phyloP scores from a whole-genome alignment of 2,797 vertebrate species.

The Pseudomugil gertrudae region DNA sequence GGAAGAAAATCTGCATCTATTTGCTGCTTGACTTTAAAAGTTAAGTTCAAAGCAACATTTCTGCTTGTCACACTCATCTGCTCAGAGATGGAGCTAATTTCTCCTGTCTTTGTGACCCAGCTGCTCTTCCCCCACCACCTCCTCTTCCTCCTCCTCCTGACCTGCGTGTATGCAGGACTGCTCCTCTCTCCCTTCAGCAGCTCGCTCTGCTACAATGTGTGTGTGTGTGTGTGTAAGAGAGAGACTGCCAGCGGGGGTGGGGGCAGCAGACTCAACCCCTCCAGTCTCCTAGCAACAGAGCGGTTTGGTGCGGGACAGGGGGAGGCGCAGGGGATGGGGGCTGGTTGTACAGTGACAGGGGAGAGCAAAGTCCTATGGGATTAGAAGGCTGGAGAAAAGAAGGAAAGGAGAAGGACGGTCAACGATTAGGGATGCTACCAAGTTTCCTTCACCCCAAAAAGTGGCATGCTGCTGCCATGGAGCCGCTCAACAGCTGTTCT shows the following conservation, averaged over 20 bases:
- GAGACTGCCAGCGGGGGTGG: constrained; percentile 81
- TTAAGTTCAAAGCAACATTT: constrained; percentile 13
- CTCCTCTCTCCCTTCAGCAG: constrained; percentile 68
- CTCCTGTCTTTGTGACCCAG: constrained; percentile 79
- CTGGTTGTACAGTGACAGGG: constrained; percentile 80
- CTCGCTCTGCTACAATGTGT: constrained; percentile 59
- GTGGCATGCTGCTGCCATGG: constrained; percentile 68
- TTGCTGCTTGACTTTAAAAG: constrained; percentile 36
- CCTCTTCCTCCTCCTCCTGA: constrained; percentile 69
- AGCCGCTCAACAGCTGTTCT: constrained; percentile 78
- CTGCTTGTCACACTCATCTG: constrained; percentile 5
- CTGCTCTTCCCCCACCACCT: constrained; percentile 70
- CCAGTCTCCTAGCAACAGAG: constrained; percentile 89
- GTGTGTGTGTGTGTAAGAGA: constrained; percentile 37
- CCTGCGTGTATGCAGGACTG: constrained; percentile 77
- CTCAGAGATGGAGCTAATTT: constrained; percentile 53
- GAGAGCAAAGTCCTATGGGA: constrained; percentile 81
- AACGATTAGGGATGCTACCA: constrained; percentile 79
- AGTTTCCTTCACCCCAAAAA: constrained; percentile 76
- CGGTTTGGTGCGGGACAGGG: constrained; percentile 86
- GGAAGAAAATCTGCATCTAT: constrained; percentile 26
- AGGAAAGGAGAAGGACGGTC: constrained; percentile 42
- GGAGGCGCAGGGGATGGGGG: constrained; percentile 76
- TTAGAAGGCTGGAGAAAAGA: constrained; percentile 73
- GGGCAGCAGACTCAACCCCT: constrained; percentile 84